A percentile compares a stretch with the other conserved stretches of the same genome.
Evolutionary conservation across 2,888 invertebrate genomes (phyloP).

Genomic region (Caenorhabditis doughertyi): DNA sequence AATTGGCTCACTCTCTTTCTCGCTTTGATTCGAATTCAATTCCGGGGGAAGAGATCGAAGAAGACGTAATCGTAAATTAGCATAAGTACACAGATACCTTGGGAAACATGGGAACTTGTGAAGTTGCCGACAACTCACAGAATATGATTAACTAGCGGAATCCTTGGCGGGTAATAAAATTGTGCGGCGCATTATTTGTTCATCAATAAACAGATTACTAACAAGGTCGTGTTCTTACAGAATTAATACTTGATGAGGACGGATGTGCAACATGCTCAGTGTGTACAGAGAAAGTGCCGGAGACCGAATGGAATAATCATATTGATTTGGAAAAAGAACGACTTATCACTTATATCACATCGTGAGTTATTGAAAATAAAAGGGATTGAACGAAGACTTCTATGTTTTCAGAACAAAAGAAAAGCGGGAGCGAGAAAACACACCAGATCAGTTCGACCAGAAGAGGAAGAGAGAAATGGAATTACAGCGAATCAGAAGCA

Average conservation of each 20-base stretch:
- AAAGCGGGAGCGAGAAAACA: constrained; percentile 46
- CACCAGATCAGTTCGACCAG: constrained; percentile 56
- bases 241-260: constrained; percentile 74
- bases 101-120: constrained; percentile 46
- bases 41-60: constrained; percentile 26
- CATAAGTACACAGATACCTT: constrained; percentile 60
- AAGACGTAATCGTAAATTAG: constrained; percentile 59
- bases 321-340: constrained; percentile 72
- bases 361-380: constrained; percentile 48
- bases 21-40: constrained; percentile 53
- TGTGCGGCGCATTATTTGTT: constrained; percentile 36
- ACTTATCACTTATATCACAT: constrained; percentile 67
- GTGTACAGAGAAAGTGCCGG: constrained; percentile 72
- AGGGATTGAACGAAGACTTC: neutral
- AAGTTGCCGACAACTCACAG: constrained; percentile 47
- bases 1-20: constrained; percentile 54
- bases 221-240: constrained; percentile 64
- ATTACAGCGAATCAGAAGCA: constrained; percentile 71
- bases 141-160: constrained; percentile 52
- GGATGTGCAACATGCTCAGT: constrained; percentile 76
- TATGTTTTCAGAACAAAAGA: constrained; percentile 39
- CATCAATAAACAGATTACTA: constrained; percentile 38
- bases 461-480: constrained; percentile 73
- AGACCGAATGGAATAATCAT: constrained; percentile 72
- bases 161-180: constrained; percentile 42